Base-by-base conservation (phyloP, 2,797 vertebrate genomes). In the Ceryle rudis region DNA sequence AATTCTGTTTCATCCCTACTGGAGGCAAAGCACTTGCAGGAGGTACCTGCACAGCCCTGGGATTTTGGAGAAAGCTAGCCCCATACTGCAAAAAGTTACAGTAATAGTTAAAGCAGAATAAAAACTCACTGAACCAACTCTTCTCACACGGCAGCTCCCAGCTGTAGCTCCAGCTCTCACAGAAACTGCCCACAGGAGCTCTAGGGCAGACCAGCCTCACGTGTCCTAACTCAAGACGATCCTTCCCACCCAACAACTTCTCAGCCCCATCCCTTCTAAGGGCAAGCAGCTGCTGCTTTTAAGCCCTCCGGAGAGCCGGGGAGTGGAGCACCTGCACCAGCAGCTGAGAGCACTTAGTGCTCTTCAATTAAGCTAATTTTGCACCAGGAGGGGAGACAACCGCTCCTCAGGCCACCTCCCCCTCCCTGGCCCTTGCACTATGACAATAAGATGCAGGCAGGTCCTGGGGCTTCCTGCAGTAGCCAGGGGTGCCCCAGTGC, bases 191-290 rank as follows among this genome's bases (percentile, higher is more conserved):
- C 67, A 42, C n/a, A 60, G 26, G 29, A 65, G 51, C 54, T 19
- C 6, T 1, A 17, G 39, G 3, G 5, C 21, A 41, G 11, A 0
- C 3, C 46, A 70, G 7, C 3, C 51, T 5, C 29, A 23, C 52
- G 2, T 2, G 0, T 5, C 51, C 26, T 0, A 0, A 2, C 21
- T 25, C 10, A 10, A 14, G 6, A 1, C 5, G 1, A 0, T 0
- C 0, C 19, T 5, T 19, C 18, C 31, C 9, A 11, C 52, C 23
- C 54, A 29, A 11, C 13, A 1, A 0, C 0, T 16, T 22, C 52
- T 2, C 28, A 4, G 3, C 26, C 42, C n/a, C 20, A 8, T 9
- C 46, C 23, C 19, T 13, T 3, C 37, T 10, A 1, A 62, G 1
- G 4, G 4, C 29, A 8, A 54, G 7, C 80, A 92, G 89, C 86